phyloP scores from a whole-genome alignment of 2,888 invertebrate species.

The Galerucella calmariensis region DNA sequence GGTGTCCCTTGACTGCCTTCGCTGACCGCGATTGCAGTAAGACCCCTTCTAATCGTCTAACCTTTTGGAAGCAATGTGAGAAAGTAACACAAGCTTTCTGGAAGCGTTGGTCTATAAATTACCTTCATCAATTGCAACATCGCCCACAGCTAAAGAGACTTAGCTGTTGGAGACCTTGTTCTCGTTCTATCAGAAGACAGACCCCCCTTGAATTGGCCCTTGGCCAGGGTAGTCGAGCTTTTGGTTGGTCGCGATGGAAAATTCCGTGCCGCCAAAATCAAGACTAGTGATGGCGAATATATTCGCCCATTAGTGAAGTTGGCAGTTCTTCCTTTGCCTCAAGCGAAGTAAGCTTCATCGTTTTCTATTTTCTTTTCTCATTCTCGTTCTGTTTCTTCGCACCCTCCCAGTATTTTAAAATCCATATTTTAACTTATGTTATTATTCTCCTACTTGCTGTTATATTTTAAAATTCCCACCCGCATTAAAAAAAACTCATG shows the following conservation, averaged over 20 bases:
- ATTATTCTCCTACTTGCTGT: no score
- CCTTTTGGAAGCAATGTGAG: conserved; percentile 19
- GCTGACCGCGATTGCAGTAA: not conserved
- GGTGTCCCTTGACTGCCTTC: not conserved
- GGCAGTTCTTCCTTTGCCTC: no score
- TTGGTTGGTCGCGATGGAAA: conserved; percentile 20
- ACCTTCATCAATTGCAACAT: conserved; percentile 15
- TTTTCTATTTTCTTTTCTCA: no score
- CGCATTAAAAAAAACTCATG: no score
- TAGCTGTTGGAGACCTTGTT: conserved; percentile 13
- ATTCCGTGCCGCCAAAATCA: no score
- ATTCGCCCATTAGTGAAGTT: no score
- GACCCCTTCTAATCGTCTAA: conserved; percentile 7
- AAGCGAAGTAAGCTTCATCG: no score
- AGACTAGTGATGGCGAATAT: no score
- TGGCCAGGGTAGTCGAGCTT: conserved; percentile 15
- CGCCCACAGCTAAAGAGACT: conserved; percentile 7
- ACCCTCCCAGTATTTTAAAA: no score
- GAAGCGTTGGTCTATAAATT: conserved; percentile 16
- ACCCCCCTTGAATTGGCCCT: conserved; percentile 21
- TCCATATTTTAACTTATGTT: no score
- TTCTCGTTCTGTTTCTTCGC: no score
- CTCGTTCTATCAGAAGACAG: conserved; percentile 8
- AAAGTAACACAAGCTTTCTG: conserved; percentile 14
- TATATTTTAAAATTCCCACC: no score